These are phyloP conservation scores for Ceratina calcarata DNA, from an alignment of 1,140 invertebrate species.

Conservation along the genomic window DNA sequence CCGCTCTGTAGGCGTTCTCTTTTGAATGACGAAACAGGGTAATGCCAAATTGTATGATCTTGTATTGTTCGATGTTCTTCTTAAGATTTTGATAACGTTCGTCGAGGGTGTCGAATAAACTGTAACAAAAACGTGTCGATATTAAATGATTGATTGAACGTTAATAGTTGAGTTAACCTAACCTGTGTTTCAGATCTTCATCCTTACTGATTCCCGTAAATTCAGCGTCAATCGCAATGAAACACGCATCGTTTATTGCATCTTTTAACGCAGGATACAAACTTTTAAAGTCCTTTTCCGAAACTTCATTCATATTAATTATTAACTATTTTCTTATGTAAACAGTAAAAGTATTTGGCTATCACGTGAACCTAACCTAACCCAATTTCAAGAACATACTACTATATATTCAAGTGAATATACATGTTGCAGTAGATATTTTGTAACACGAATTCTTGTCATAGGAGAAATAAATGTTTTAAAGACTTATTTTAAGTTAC, in stretches of 20 bases:
- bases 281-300: constrained; percentile 80
- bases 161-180: constrained; percentile 41
- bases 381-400: not conserved
- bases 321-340: not conserved
- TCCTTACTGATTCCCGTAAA: constrained; percentile 83
- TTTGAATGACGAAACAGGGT: constrained; percentile 82
- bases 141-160: no score
- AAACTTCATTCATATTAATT: constrained; percentile 77
- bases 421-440: no score
- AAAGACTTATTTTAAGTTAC: no score
- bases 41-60: constrained; percentile 84
- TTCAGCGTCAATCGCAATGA: constrained; percentile 86
- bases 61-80: constrained; percentile 81
- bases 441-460: no score
- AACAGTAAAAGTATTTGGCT: no score
- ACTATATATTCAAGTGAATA: no score
- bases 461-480: no score
- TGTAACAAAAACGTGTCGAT: constrained; percentile 81
- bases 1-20: constrained; percentile 81
- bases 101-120: constrained; percentile 85
- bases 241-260: constrained; percentile 79
- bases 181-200: constrained; percentile 81
- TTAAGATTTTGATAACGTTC: constrained; percentile 84
- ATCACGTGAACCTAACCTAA: not conserved
- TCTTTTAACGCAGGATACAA: constrained; percentile 79